A percentile compares a stretch with the other conserved stretches of the same genome.
Evolutionary conservation across 2,113 vertebrate species (phyloP).

Genomic region (Syrrhaptes paradoxus): DNA sequence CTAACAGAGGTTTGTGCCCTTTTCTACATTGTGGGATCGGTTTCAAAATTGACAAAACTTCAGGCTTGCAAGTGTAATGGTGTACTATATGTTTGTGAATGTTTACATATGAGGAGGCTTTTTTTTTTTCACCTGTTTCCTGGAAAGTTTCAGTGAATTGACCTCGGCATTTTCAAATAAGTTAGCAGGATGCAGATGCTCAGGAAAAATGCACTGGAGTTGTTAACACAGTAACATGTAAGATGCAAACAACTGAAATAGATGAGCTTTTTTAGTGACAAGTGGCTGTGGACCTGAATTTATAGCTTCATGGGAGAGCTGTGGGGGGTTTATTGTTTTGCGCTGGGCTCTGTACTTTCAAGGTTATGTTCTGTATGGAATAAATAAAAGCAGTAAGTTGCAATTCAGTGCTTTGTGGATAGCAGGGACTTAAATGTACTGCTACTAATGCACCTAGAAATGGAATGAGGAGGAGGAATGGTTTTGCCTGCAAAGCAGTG

Average conservation of each 20-base stretch:
- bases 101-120: not conserved
- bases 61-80: not conserved
- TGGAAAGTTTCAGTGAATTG: not conserved
- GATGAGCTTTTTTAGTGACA: not conserved
- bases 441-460: not conserved
- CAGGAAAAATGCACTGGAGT: not conserved
- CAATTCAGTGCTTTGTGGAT: not conserved
- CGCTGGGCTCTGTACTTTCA: not conserved
- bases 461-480: not conserved
- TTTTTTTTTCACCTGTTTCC: not conserved
- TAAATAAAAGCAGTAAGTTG: not conserved
- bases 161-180: accelerated
- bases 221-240: not conserved
- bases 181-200: not conserved
- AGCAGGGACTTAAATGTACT: not conserved
- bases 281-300: not conserved
- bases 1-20: not conserved
- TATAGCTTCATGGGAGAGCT: not conserved
- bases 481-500: not conserved
- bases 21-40: accelerated
- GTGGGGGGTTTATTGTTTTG: not conserved
- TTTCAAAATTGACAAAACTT: not conserved
- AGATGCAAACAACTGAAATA: not conserved
- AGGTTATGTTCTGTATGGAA: not conserved
- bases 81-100: not conserved